Evolutionary conservation across 2,888 invertebrate species (phyloP).

Genomic region (Leptarthrus brevirostris): DNA sequence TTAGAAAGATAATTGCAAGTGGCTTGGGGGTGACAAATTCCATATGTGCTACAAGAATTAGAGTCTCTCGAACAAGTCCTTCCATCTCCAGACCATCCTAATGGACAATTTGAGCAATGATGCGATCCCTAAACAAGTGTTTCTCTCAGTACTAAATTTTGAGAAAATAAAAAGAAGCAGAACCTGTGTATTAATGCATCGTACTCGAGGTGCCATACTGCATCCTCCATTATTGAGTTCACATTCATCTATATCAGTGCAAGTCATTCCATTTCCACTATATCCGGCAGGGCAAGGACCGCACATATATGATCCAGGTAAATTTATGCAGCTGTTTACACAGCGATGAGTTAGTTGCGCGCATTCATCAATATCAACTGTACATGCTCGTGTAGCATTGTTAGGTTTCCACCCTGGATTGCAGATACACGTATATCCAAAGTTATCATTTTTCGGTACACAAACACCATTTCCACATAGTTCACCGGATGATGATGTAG

Average conservation of each 20-base stretch:
- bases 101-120: slow-evolving; percentile 87
- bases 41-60: slow-evolving; percentile 60
- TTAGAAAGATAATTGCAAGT: slow-evolving; percentile 79
- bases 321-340: slow-evolving; percentile 86
- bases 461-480: slow-evolving; percentile 92
- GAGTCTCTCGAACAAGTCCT: slow-evolving; percentile 70
- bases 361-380: slow-evolving; percentile 90
- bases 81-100: slow-evolving; percentile 89
- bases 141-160: too few species aligned
- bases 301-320: slow-evolving; percentile 89
- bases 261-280: slow-evolving; percentile 87
- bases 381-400: slow-evolving; percentile 77
- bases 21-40: slow-evolving; percentile 83
- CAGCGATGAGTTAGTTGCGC: slow-evolving; percentile 76
- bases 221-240: slow-evolving; percentile 87
- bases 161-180: background rate
- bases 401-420: slow-evolving; percentile 88
- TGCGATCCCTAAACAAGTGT: slow-evolving; percentile 90
- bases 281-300: slow-evolving; percentile 89
- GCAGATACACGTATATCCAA: slow-evolving; percentile 82
- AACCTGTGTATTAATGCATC: slow-evolving; percentile 86
- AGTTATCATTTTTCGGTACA: slow-evolving; percentile 72
- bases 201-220: slow-evolving; percentile 80
- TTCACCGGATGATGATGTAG: slow-evolving; percentile 74
- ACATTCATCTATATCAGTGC: slow-evolving; percentile 92